These are phyloP conservation scores for Emys orbicularis DNA, from an alignment of 2,797 vertebrate species.

Conservation along the genomic window DNA sequence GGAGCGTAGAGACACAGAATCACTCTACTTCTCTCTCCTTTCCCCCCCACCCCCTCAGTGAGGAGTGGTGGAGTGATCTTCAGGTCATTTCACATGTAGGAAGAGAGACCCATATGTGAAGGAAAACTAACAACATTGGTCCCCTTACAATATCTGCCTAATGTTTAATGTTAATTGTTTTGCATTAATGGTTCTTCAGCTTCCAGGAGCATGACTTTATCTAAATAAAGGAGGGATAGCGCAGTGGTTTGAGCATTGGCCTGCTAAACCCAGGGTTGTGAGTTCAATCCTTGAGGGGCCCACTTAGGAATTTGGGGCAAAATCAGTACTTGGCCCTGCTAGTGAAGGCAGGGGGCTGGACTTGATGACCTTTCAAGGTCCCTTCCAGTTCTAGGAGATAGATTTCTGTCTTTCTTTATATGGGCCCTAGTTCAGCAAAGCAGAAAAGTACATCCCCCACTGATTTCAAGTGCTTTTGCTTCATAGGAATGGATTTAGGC, in stretches of 20 bases:
- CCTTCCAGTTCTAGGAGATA: too few relatives aligned
- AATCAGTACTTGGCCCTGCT: too few relatives aligned
- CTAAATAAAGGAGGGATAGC: background rate
- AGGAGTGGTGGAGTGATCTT: constrained; percentile 20
- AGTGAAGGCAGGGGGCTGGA: too few relatives aligned
- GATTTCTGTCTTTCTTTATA: background rate
- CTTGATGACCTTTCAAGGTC: too few relatives aligned
- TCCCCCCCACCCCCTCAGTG: rapidly evolving
- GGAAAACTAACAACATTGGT: background rate
- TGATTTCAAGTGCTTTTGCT: background rate
- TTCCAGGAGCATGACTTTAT: background rate
- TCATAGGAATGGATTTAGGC: background rate
- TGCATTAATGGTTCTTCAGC: constrained; percentile 27
- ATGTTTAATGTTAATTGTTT: constrained; percentile 21
- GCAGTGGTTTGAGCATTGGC: too few relatives aligned
- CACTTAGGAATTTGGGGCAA: too few relatives aligned
- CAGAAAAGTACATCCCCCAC: background rate
- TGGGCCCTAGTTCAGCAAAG: constrained; percentile 14
- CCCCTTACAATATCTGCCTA: constrained; percentile 28
- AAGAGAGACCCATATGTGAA: constrained; percentile 9
- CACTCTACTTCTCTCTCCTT: background rate
- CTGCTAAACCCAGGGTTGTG: too few relatives aligned
- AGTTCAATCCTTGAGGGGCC: too few relatives aligned
- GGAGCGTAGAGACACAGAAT: constrained; percentile 15
- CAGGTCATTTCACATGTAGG: background rate